Base-by-base conservation (phyloP, 2,113 vertebrate species). In the Prunella himalayana region DNA sequence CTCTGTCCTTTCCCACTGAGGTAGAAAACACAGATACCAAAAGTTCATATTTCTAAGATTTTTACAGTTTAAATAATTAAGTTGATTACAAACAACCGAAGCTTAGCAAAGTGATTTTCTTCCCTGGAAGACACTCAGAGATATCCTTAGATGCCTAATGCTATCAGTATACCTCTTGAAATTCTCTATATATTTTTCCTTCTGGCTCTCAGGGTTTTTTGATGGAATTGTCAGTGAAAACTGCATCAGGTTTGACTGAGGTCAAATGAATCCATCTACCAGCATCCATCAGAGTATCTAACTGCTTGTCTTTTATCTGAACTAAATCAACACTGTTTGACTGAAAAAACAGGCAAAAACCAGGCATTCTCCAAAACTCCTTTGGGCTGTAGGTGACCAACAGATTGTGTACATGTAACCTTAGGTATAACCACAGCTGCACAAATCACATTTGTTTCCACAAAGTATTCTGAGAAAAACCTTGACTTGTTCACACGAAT, bases 331-430 rank as follows among this genome's bases (percentile, higher is more conserved):
- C 11, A 6, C 2, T 2, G 3, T 71, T 24, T 68, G 10, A 66
- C 21, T 18, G 30, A 69, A 44, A 82, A 82, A 50, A 0, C 7
- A 65, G 57, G 27, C 2, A 50, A 72, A 78, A 61, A 28, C 1
- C 2, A 84, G 9, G 5, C 8, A 5, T n/a, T 86, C 10, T 17
- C 60, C 13, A 35, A 60, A 63, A 44, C 22, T 82, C 31, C 16
- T 33, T 2, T 13, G 41, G 49, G 31, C 54, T 80, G 41, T 3
- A 65, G 44, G 54, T 59, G 45, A 59, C 39, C 42, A 22, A 12
- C 1, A 30, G 53, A 10, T 9, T 28, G 12, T 27, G 21, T 4
- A 44, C 19, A 11, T 15, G 19, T 39, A 25, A 9, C 2, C 0
- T 50, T 16, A 60, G 10, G 33, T 23, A 8, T 4, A 68, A 50